Percentiles rank a stretch among this genome's conserved stretches.
These are phyloP conservation scores for Nesometra sesokonis DNA, from an alignment of 35 echinoderm and acorn worm genomes.

Conservation along the genomic window DNA sequence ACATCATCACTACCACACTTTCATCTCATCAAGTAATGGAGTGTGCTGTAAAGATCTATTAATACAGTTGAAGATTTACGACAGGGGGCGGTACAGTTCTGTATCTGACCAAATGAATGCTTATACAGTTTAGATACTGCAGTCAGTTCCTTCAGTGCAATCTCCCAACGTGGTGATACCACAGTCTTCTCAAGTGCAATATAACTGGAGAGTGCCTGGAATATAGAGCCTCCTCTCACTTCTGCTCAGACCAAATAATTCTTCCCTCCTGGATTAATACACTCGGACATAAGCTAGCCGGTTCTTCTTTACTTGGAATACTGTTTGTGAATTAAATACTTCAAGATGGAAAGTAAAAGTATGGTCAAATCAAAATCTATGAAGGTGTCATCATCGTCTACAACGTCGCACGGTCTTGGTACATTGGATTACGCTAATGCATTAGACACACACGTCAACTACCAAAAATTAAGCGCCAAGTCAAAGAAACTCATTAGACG, in stretches of 20 bases:
- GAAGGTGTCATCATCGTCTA: neutral
- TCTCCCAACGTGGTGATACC: neutral
- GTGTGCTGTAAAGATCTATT: neutral
- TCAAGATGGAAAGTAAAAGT: neutral
- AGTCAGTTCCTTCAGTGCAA: neutral
- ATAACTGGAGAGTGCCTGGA: neutral
- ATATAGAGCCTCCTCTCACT: neutral
- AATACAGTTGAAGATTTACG: neutral
- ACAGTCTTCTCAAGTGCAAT: neutral
- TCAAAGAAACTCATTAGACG: conserved; percentile 75
- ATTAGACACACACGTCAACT: conserved; percentile 8
- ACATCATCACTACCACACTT: neutral
- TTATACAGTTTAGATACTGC: neutral
- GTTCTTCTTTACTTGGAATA: neutral
- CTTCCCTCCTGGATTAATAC: neutral
- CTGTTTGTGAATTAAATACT: neutral
- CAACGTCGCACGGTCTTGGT: neutral
- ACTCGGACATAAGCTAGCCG: neutral
- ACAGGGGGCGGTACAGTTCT: neutral
- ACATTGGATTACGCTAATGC: neutral
- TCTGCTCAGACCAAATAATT: neutral
- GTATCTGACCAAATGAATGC: neutral
- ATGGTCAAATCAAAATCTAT: neutral
- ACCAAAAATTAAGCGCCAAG: conserved; percentile 87
- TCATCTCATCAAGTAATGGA: neutral